Evolutionary conservation across 2,888 invertebrate genomes (phyloP), one percentile per base, ranked within the genome.

Genomic region (Octonoba sinensis): DNA sequence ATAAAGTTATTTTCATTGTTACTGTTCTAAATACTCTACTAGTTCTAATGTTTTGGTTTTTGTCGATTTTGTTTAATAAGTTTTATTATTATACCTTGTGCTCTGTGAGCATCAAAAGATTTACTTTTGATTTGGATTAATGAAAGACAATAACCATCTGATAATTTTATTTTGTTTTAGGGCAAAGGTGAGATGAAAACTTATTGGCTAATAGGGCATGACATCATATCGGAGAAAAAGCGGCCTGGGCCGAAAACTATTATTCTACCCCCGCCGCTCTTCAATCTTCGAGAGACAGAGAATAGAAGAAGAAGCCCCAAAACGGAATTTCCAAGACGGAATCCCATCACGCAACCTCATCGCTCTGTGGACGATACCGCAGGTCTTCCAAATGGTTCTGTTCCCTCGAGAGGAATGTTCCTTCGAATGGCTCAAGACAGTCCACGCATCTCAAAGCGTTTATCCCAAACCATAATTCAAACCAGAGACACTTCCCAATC

Each of bases 141-240:
- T 24, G 15, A 13, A n/a, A 36, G 20, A 62, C 3, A 62, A 27
- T 13, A 27, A 22, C 18, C 15, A 1, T 62, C 15, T 27, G 4
- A 59, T 18, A 3, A 59, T 24, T 36, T 36, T 15, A 0, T 15
- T 57, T 11, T 54, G 36, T 66, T 87, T 11, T 87, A 95, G 95
- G 96, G 96, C 0, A 96, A 96, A 90, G 96, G 96, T 0, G 91
- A 94, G 73, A 93, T 95, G 93, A 92, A 93, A 86, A 96, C 96
- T 0, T 94, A 94, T 86, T 96, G 95, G 95, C 89, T 96, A 59
- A 90, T 95, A 83, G 95, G 95, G 67, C 95, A 94, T 89, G 94
- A 94, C 86, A 94, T 94, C 0, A 20, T 60, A 0, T 36, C 64
- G 13, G 66, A 57, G 13, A 56, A 49, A 3, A 56, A 56, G 1